Base-by-base conservation (phyloP, 2,888 invertebrate genomes). In the Lissonota sp. region DNA sequence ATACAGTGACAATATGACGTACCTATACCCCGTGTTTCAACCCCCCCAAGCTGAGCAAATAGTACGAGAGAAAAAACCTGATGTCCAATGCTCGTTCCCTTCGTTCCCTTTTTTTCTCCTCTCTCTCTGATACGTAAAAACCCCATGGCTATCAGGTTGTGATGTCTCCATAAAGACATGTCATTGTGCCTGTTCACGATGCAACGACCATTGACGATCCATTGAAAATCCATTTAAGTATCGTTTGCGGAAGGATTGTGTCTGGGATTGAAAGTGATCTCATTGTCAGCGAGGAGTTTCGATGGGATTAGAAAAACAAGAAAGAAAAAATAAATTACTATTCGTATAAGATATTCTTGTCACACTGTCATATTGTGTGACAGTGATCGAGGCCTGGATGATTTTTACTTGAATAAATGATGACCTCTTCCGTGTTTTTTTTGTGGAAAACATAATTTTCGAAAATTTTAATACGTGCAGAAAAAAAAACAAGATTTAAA, bases 1-100 rank as follows among this genome's bases (percentile, higher is more conserved):
- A 67, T 26, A 26, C 71, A 76, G 82, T 79, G 82, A 82, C 84
- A 83, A 76, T 80, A 69, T 84, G 83, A 79, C 83, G 82, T 66
- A 70, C 10, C n/a, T n/a, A n/a, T 26, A 26, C 26, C 26, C 26
- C 26, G 1, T 53, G 57, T 80, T 74, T 81, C 77, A 62, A 79
- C 80, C 67, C 12, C 12, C 10, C n/a, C 83, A 84, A 84, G 83
- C 84, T 84, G 84, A 77, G 84, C 79, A 84, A 84, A 84, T 82
- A 84, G 39, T 39, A 57, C 55, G 64, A 55, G 62, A 46, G 55
- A 12, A 76, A n/a, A 75, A 80, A 72, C 69, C 79, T 77, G 57
- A 76, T 75, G 77, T 71, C 66, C 72, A 66, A 3, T 81, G 64
- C 73, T 39, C 78, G 44, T 58, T 16, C 26, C 26, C 26, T 3